These are phyloP conservation scores for Julus scanicus DNA, from an alignment of 2,888 invertebrate species.

Conservation along the genomic window DNA sequence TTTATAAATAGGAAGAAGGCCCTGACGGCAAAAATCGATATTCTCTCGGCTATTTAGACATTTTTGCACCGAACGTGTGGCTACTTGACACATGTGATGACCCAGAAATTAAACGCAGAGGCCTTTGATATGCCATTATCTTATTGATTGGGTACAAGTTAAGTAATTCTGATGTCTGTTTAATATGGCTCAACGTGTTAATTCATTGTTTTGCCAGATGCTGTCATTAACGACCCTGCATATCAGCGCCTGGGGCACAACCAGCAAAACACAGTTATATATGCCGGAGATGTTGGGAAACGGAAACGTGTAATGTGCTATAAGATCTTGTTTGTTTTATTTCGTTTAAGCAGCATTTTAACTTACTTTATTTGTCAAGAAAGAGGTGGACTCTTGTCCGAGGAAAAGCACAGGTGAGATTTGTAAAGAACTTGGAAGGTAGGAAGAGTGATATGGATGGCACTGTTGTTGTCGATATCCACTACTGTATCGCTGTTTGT, in stretches of 20 bases:
- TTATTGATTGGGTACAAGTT: not conserved
- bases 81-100: not conserved
- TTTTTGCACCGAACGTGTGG: conserved; percentile 3
- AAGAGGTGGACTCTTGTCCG: not conserved
- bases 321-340: not conserved
- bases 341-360: not conserved
- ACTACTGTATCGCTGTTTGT: not conserved
- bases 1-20: not conserved
- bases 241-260: not conserved
- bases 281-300: not conserved
- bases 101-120: not conserved
- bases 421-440: not conserved
- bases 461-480: not conserved
- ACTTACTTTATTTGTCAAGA: not conserved
- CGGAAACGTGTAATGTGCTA: not conserved
- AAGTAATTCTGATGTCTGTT: conserved; percentile 1
- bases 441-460: not conserved
- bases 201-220: not conserved
- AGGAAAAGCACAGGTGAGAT: not conserved
- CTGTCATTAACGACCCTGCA: not conserved
- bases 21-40: conserved; percentile 13
- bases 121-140: conserved; percentile 5
- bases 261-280: not conserved
- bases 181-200: not conserved
- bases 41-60: not conserved